These are phyloP conservation scores for Numenius arquata DNA, from an alignment of 2,113 vertebrate genomes.

Conservation along the genomic window DNA sequence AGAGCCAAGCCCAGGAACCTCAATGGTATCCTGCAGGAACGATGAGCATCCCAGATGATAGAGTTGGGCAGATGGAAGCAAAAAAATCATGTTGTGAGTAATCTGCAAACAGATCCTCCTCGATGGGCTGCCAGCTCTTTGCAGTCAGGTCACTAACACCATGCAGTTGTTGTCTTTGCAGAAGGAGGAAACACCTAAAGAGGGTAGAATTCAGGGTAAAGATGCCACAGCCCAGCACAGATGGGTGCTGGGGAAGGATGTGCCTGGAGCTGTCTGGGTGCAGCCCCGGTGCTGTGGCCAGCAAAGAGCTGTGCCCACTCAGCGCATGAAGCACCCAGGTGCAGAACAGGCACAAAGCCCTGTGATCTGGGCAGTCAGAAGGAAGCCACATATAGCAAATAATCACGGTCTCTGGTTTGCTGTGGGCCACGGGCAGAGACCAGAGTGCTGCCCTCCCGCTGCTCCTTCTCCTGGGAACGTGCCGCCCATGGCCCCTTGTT, in stretches of 20 bases:
- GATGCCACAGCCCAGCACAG: neutral
- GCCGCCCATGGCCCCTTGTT: neutral
- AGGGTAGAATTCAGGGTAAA: neutral
- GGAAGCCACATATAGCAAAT: neutral
- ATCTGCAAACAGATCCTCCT: neutral
- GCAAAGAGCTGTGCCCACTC: neutral
- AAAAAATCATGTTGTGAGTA: neutral
- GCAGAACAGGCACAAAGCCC: neutral
- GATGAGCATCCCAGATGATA: neutral
- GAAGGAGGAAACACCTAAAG: neutral
- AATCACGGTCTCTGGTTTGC: neutral
- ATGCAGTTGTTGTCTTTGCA: neutral
- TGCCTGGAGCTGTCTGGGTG: neutral
- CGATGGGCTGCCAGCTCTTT: neutral
- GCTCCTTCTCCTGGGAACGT: neutral
- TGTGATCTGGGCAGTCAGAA: neutral
- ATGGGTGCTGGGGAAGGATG: fast-evolving
- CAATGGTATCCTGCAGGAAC: neutral
- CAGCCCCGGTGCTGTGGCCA: neutral
- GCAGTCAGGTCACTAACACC: neutral
- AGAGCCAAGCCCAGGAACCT: neutral
- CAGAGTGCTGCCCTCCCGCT: neutral
- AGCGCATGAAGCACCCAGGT: neutral
- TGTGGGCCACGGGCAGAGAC: neutral
- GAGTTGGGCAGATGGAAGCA: neutral